Evolutionary conservation across 2,888 invertebrate genomes (phyloP), one percentile per base, ranked within the genome.

Genomic region (Elysia crispata): DNA sequence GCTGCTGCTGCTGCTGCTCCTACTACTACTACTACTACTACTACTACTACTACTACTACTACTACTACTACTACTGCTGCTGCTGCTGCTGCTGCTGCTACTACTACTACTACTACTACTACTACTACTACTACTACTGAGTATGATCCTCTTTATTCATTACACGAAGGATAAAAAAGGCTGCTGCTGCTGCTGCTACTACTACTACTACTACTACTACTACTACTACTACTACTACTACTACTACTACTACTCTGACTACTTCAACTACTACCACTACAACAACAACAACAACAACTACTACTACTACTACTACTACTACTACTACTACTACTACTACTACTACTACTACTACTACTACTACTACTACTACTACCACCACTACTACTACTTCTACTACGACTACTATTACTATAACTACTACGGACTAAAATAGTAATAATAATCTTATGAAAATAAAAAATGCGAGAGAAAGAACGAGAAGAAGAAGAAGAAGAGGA

Each of bases 251-350:
- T 67, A 67, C 67, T 67, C 20, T 30, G 23, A 23, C 30, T 28
- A 67, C 67, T 67, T 25, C 67, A 25, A 25, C 67, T 67, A 23
- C 30, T 28, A 67, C 67, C 28, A 67, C 67, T 67, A 67, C 67
- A 3, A 28, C 41, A 3, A 28, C 41, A 25, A 67, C 67, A 25
- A 67, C 67, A 25, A 67, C 30, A 25, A 67, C 67, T 67, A 28
- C 67, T 67, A 67, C 67, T 67, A 67, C 67, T 67, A 67, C 67
- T 67, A 67, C 67, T 67, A 67, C 67, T 67, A 67, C 67, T 67
- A 67, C 67, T 67, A 67, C 67, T 67, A 67, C 67, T 67, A 67
- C 67, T 67, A 67, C 67, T 67, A 67, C 67, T 67, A 67, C 67
- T 67, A 67, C 67, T 67, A 67, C 67, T 67, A 67, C 67, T 67